Evolutionary conservation across 2,797 vertebrate species (phyloP).

Genomic region (Myoxocephalus aenaeus): DNA sequence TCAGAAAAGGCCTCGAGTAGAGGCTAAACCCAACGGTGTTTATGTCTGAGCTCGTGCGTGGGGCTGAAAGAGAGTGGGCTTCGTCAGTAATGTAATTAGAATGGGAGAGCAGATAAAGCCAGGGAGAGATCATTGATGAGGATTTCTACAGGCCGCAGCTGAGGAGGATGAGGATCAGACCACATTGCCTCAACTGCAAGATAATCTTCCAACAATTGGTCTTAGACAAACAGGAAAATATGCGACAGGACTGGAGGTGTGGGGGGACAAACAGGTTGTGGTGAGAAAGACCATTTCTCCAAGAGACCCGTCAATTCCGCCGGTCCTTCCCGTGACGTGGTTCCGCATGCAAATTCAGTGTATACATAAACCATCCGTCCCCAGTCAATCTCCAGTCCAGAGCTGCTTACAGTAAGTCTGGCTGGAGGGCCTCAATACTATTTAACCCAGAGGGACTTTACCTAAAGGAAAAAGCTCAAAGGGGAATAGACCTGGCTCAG

Average conservation of each 20-base stretch:
- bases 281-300: constrained; percentile 1
- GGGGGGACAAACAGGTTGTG: not conserved
- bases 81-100: constrained; percentile 39
- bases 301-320: not conserved
- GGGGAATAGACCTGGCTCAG: constrained; percentile 43
- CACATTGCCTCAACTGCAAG: constrained; percentile 1
- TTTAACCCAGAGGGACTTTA: constrained; percentile 67
- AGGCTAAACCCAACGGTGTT: not conserved
- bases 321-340: not conserved
- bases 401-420: constrained; percentile 80
- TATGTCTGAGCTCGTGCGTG: constrained; percentile 15
- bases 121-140: constrained; percentile 42
- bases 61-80: constrained; percentile 23
- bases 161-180: constrained; percentile 32
- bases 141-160: constrained; percentile 36
- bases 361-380: constrained; percentile 29
- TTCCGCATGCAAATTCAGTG: constrained; percentile 48
- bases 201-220: not conserved
- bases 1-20: not conserved
- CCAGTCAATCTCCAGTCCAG: constrained; percentile 73
- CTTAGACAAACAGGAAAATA: constrained; percentile 12
- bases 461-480: constrained; percentile 57
- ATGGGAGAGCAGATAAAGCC: constrained; percentile 21
- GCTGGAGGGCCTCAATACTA: constrained; percentile 66
- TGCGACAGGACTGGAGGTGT: not conserved